These are phyloP conservation scores for Campylomormyrus tamandua DNA, from an alignment of 2,113 vertebrate species.

Conservation along the genomic window DNA sequence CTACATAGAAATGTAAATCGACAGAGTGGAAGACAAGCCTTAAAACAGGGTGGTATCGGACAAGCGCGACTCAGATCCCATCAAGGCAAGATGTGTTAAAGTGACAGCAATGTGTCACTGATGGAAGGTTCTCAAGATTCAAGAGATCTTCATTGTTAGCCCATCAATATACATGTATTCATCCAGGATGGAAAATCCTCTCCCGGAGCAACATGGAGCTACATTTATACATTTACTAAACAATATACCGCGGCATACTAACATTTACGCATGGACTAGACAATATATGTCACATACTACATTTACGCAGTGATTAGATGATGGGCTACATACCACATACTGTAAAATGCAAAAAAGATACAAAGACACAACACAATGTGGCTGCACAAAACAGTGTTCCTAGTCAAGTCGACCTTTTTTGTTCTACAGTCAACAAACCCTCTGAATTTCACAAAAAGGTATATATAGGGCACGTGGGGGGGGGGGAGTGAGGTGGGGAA, in stretches of 20 bases:
- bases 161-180: not conserved
- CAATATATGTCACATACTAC: not conserved
- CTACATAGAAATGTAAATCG: slow-evolving; percentile 20
- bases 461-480: not conserved
- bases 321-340: not conserved
- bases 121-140: not conserved
- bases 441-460: not conserved
- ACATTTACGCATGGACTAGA: not conserved
- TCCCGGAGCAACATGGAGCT: not conserved
- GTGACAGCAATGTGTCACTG: not conserved
- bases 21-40: not conserved
- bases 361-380: not conserved
- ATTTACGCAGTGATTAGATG: not conserved
- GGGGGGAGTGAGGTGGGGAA: no score
- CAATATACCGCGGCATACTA: not conserved
- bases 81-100: not conserved
- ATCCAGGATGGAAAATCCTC: not conserved
- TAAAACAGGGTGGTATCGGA: not conserved
- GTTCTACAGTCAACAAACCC: not conserved
- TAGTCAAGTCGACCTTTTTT: not conserved
- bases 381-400: not conserved
- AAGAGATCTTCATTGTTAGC: not conserved
- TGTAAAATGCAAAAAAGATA: not conserved
- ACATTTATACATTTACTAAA: not conserved
- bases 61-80: not conserved